These are phyloP conservation scores for Micromys minutus DNA, from an alignment of 2,113 vertebrate species.

Conservation along the genomic window DNA sequence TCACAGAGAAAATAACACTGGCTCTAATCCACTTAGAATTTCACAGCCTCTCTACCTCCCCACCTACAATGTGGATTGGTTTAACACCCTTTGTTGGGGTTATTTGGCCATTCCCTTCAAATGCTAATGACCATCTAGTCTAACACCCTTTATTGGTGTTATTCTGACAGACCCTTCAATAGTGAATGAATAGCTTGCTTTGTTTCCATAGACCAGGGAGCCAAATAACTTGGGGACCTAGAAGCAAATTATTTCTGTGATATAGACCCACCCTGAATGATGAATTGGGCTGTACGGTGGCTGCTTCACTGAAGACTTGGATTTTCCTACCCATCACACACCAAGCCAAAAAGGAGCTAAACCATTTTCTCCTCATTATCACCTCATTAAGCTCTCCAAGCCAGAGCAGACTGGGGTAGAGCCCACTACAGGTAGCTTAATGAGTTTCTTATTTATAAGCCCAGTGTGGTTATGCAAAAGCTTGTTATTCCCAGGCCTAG, in stretches of 20 bases:
- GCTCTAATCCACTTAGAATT: constrained; percentile 76
- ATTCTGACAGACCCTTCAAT: constrained; percentile 77
- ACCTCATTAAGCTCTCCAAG: constrained; percentile 80
- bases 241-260: constrained; percentile 79
- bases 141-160: constrained; percentile 81
- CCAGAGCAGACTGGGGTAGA: constrained; percentile 55
- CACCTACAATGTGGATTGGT: constrained; percentile 73
- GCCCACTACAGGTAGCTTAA: constrained; percentile 81
- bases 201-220: constrained; percentile 76
- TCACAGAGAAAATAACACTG: constrained; percentile 72
- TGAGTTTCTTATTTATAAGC: constrained; percentile 82
- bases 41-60: constrained; percentile 46
- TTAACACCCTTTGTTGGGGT: constrained; percentile 79
- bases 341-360: constrained; percentile 78
- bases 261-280: constrained; percentile 80
- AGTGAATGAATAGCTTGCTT: constrained; percentile 79
- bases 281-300: constrained; percentile 76
- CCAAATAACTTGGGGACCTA: constrained; percentile 80
- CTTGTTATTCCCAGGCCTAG: constrained; percentile 75
- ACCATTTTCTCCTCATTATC: constrained; percentile 83
- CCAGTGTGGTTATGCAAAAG: constrained; percentile 75
- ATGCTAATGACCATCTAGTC: constrained; percentile 81
- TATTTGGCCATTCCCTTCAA: constrained; percentile 80
- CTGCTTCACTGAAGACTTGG: constrained; percentile 72
- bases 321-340: constrained; percentile 74